These are phyloP conservation scores for Zalophus californianus DNA, from an alignment of 2,797 vertebrate species.

Conservation along the genomic window DNA sequence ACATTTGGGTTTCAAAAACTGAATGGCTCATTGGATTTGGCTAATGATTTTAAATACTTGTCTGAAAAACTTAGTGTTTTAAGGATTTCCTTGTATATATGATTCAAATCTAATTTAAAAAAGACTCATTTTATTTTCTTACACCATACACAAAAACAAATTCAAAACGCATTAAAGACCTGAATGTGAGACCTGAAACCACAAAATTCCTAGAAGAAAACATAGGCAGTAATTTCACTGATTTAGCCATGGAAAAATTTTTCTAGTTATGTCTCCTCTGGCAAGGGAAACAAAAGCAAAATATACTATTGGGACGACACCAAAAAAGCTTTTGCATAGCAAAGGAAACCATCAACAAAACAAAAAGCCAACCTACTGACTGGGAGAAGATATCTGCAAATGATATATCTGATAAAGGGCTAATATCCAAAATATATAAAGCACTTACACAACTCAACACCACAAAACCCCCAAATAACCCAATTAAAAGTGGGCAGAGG, in stretches of 20 bases:
- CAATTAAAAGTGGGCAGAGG: background rate
- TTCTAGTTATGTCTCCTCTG: background rate
- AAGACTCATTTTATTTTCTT: background rate
- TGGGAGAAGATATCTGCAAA: background rate
- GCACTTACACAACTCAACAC: background rate
- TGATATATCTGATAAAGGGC: background rate
- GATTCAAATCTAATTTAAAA: conserved; percentile 50
- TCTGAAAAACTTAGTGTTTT: background rate
- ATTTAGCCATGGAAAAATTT: background rate
- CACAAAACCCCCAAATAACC: background rate
- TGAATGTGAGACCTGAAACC: background rate
- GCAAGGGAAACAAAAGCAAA: background rate
- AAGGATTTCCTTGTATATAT: background rate
- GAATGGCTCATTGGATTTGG: background rate
- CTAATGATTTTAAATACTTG: background rate
- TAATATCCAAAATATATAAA: background rate
- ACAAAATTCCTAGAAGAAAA: background rate
- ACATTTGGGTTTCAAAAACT: background rate
- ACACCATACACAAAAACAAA: background rate
- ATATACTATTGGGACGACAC: background rate
- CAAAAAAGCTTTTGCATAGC: background rate
- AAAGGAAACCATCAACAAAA: background rate
- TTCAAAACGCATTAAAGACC: background rate
- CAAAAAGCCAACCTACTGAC: background rate
- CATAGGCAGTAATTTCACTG: background rate